Conservation (phyloP, 2,113 vertebrate species). For the Poecile atricapillus region DNA sequence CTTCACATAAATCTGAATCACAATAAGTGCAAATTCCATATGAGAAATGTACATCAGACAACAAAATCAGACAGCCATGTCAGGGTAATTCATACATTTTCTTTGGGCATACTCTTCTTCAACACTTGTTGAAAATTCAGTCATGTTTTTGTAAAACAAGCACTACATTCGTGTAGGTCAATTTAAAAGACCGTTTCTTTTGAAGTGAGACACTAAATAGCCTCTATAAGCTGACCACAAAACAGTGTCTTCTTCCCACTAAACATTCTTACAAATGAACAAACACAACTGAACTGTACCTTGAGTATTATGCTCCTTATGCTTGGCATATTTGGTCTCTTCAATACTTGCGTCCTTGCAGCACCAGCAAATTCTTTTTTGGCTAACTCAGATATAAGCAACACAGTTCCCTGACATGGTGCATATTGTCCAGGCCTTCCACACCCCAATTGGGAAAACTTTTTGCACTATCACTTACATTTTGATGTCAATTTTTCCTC, state of each 20-base stretch:
- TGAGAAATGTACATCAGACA: neutral
- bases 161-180: fast-evolving
- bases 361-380: neutral
- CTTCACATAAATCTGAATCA: neutral
- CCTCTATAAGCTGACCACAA: neutral
- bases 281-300: neutral
- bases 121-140: neutral
- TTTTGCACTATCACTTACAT: neutral
- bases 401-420: neutral
- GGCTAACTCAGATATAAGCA: neutral
- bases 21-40: neutral
- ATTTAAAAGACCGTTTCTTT: neutral
- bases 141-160: neutral
- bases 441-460: neutral
- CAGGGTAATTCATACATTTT: neutral
- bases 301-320: fast-evolving
- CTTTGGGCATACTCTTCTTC: neutral
- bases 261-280: neutral
- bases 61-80: neutral
- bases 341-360: neutral
- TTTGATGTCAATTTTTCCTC: neutral
- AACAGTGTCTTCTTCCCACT: neutral
- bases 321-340: neutral
- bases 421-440: neutral
- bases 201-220: neutral